phyloP scores from a whole-genome alignment of 2,113 vertebrate genomes.

The Madoqua kirkii region DNA sequence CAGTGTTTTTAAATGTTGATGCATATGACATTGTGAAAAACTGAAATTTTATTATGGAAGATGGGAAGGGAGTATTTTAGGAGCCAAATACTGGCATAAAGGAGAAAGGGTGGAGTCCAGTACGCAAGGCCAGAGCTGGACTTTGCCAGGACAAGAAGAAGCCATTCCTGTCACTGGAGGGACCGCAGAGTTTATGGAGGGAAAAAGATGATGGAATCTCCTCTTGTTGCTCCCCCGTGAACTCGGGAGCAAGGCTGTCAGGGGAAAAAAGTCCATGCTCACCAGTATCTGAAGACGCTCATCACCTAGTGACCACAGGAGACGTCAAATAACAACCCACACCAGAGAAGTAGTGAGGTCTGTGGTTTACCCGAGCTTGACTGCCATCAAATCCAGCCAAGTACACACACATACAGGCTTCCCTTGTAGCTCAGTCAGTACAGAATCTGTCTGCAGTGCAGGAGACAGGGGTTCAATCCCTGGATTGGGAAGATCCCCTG shows the following conservation, averaged over 20 bases:
- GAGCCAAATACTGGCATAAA: background rate
- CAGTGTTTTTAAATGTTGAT: background rate
- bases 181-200: too few relatives aligned
- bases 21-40: background rate
- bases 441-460: background rate
- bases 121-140: background rate
- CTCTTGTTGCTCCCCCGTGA: background rate
- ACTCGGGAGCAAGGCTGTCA: background rate
- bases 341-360: background rate
- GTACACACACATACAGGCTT: background rate
- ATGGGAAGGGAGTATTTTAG: background rate
- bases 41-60: background rate
- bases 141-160: background rate
- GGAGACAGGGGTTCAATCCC: rapidly evolving
- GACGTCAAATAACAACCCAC: too few relatives aligned
- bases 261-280: rapidly evolving
- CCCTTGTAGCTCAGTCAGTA: background rate
- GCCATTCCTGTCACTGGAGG: background rate
- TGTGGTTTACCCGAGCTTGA: background rate
- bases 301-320: background rate
- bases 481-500: background rate
- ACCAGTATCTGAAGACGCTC: background rate
- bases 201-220: too few relatives aligned
- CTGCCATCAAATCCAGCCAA: background rate
- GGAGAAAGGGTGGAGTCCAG: background rate